Evolutionary conservation across 2,888 invertebrate genomes (phyloP).

Genomic region (Cantharis flavilabris): DNA sequence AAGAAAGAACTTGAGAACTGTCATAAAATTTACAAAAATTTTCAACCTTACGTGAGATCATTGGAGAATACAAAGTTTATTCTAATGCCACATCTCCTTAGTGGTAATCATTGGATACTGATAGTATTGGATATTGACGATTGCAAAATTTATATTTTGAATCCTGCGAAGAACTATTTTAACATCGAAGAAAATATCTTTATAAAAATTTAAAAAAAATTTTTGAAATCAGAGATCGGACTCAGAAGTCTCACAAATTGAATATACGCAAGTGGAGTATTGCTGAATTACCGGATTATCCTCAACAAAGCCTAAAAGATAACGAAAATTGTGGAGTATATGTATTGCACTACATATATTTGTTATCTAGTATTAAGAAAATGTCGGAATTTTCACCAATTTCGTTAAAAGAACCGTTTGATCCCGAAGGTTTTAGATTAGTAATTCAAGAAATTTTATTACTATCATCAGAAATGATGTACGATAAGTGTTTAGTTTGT

Average conservation of each 20-base stretch:
- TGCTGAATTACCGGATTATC: neutral
- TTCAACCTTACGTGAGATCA: neutral
- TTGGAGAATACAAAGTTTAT: neutral
- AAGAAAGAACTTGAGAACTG: neutral
- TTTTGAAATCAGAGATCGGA: no score
- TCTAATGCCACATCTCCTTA: neutral
- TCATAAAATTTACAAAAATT: neutral
- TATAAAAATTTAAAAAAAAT: neutral
- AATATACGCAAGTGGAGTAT: no score
- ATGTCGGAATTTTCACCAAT: neutral
- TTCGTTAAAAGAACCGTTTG: neutral
- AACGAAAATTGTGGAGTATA: neutral
- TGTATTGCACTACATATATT: neutral
- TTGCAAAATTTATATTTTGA: neutral
- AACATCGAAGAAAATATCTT: neutral
- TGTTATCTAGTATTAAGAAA: neutral
- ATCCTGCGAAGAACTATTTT: neutral
- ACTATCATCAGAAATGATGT: neutral
- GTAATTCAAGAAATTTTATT: neutral
- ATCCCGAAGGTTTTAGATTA: neutral
- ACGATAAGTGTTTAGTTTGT: neutral
- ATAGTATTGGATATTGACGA: neutral
- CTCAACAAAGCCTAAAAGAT: neutral
- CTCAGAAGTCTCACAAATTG: no score
- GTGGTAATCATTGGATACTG: neutral